Evolutionary conservation across 2,113 vertebrate genomes (phyloP), one percentile per base, ranked within the genome.

Genomic region (Triplophysa dalaica): DNA sequence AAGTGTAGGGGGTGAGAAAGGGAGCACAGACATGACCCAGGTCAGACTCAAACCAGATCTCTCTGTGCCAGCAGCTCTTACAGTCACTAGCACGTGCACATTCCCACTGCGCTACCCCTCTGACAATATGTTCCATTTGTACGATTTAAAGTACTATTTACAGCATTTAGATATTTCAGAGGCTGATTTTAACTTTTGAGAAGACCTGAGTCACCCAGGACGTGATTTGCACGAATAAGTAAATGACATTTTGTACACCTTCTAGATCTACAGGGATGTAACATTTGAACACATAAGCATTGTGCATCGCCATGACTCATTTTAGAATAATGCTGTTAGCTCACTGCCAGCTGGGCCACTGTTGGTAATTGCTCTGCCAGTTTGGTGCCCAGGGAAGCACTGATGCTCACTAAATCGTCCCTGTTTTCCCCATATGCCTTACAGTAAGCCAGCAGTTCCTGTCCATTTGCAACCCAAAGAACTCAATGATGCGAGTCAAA

Each of bases 301-400:
- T 52, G n/a, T n/a, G 69, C 56, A 41, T 63, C 81, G 13, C 16
- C 26, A 19, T 82, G 81, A 82, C 52, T 69, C 77, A 26, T 60
- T 78, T 82, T 43, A 70, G 54, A 68, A 72, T 78, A 77, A 82
- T 67, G 69, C 63, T 66, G 68, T 58, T 60, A 67, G 69, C 63
- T 19, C 22, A 56, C 13, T 48, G 70, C 70, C 79, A 67, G 79
- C 70, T 82, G 81, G 69, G 61, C 14, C 63, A 78, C 22, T 41
- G 45, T 22, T 72, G 78, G 38, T 75, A n/a, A 48, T 75, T 73
- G 68, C 67, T 70, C 45, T 70, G 67, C 56, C 74, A 77, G 43
- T 16, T 52, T 58, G 26, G 33, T 63, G 21, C 73, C 80, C 65
- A 70, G 80, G 45, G 43, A 81, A 69, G 24, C 64, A 21, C 65